These are phyloP conservation scores for Macrocentrus cingulum DNA, from an alignment of 1,140 invertebrate species.

Conservation along the genomic window DNA sequence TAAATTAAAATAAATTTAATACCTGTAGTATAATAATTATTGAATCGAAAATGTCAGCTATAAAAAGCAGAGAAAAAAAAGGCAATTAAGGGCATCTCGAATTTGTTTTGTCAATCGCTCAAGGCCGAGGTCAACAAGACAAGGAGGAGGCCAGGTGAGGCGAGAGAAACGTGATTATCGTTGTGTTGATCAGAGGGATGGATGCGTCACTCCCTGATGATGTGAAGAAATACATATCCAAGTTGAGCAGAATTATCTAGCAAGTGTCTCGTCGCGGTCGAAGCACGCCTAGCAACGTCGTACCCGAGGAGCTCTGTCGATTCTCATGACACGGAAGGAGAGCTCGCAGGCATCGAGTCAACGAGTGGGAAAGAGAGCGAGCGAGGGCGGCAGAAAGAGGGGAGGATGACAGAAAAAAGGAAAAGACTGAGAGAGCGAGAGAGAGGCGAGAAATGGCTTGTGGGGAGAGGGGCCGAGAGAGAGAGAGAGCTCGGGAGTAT, in stretches of 20 bases:
- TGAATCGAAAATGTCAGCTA: not conserved
- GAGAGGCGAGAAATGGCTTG: not conserved
- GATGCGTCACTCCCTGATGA: not conserved
- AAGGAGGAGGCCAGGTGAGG: not conserved
- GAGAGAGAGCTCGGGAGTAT: slow-evolving; percentile 9
- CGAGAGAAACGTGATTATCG: not conserved
- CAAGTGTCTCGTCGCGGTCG: slow-evolving; percentile 17
- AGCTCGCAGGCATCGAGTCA: slow-evolving; percentile 6
- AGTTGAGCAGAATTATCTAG: slow-evolving; percentile 1
- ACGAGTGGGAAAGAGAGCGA: slow-evolving; percentile 14
- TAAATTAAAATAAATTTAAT: too few relatives aligned
- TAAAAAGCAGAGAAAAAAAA: not conserved
- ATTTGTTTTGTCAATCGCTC: slow-evolving; percentile 25
- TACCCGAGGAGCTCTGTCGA: slow-evolving; percentile 6
- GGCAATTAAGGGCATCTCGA: not conserved
- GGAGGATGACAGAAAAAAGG: not conserved
- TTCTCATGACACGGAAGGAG: slow-evolving; percentile 18
- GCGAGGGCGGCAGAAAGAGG: slow-evolving; percentile 1
- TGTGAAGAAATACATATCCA: not conserved
- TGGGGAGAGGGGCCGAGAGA: too few relatives aligned
- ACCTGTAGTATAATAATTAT: too few relatives aligned
- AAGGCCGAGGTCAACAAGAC: slow-evolving; percentile 23
- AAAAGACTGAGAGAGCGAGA: slow-evolving; percentile 11
- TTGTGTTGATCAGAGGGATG: not conserved
- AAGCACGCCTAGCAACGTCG: slow-evolving; percentile 48